Percentiles rank a stretch among this genome's conserved stretches.
These are phyloP conservation scores for Sabellastarte sp. DNA, from an alignment of 2,888 invertebrate species.

Conservation along the genomic window DNA sequence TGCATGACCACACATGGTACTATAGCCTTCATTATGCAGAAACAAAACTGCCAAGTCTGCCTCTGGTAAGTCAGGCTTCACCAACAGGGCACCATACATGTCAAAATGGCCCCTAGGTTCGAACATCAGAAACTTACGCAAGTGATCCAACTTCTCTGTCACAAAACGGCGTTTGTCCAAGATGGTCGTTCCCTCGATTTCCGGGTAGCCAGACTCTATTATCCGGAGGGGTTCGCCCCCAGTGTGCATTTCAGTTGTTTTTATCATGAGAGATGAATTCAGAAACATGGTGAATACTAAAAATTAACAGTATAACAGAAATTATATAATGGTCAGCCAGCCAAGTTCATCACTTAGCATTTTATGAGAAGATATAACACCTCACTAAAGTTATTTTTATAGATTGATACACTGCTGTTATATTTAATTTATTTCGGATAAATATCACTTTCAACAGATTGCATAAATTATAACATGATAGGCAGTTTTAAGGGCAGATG, in stretches of 20 bases:
- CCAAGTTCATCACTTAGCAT: no score
- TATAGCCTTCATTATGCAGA: constrained; percentile 58
- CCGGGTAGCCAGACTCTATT: constrained; percentile 49
- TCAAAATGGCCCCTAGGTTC: constrained; percentile 60
- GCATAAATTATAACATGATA: no score
- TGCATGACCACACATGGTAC: constrained; percentile 60
- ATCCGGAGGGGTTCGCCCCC: constrained; percentile 58
- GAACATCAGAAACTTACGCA: constrained; percentile 38
- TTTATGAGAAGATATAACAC: no score
- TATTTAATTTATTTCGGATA: no score
- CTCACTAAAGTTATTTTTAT: no score
- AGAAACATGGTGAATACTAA: no score
- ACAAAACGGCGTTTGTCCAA: constrained; percentile 49
- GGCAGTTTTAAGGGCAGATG: no score
- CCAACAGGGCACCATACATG: constrained; percentile 57
- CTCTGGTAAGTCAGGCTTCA: constrained; percentile 41
- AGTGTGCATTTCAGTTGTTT: constrained; percentile 58
- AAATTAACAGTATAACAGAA: no score
- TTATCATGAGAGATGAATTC: no score
- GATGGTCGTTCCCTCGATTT: constrained; percentile 42
- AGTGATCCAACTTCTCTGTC: constrained; percentile 39
- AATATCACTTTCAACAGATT: no score
- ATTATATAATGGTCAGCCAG: no score
- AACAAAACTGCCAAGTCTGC: constrained; percentile 55
- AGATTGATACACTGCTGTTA: no score